phyloP scores from a whole-genome alignment of 1,140 invertebrate genomes.

The Tetragonula clypearis region DNA sequence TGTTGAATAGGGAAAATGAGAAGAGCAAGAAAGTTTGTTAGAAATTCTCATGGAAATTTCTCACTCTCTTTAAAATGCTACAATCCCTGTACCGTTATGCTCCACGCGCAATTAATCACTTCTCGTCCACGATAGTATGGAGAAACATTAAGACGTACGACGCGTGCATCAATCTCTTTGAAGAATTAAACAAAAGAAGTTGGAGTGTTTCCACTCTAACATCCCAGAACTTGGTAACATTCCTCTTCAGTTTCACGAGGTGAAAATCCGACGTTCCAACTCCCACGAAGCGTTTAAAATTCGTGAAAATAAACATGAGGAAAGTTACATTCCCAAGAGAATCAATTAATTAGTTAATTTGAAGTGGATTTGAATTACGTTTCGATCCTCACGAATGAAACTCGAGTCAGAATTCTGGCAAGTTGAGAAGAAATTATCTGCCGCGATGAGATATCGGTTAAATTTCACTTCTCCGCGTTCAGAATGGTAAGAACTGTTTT shows the following conservation, averaged over 20 bases:
- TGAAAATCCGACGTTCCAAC: neutral
- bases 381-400: no score
- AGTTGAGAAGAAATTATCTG: no score
- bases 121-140: constrained; percentile 9
- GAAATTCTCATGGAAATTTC: neutral
- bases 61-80: neutral
- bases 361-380: no score
- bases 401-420: no score
- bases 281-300: neutral
- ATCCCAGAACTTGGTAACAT: neutral
- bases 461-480: no score
- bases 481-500: no score
- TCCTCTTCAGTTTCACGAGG: neutral
- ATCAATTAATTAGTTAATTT: no score
- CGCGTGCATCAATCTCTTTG: constrained; percentile 31
- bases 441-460: no score
- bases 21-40: neutral
- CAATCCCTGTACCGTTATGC: constrained; percentile 21
- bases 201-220: constrained; percentile 7
- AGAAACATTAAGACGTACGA: constrained; percentile 32
- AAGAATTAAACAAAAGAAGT: constrained; percentile 31
- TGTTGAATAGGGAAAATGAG: no score
- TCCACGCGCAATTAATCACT: constrained; percentile 19
- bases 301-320: neutral
- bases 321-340: no score